Percentiles rank a stretch among this genome's conserved stretches.
Conservation (phyloP, 2,113 vertebrate species). For the Mus spicilegus region DNA sequence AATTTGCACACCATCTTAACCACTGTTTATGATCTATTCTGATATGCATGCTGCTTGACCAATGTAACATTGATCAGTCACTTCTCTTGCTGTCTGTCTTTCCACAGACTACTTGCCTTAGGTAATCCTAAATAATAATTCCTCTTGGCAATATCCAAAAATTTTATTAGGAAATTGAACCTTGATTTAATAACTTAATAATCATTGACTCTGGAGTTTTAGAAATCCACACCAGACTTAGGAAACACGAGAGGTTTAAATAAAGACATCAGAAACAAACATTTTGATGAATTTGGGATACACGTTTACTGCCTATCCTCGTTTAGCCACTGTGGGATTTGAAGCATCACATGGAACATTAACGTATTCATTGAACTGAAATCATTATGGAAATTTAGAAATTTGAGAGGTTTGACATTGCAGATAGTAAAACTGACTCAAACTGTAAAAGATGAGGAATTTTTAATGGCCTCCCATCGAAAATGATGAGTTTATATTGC, state of each 20-base stretch:
- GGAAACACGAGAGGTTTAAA: background rate
- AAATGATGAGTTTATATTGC: constrained; percentile 70
- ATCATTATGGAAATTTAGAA: constrained; percentile 66
- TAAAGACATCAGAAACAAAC: constrained; percentile 29
- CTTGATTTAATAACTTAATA: background rate
- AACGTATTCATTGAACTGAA: constrained; percentile 54
- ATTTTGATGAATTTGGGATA: constrained; percentile 6
- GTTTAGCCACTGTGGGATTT: background rate
- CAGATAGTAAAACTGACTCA: constrained; percentile 66
- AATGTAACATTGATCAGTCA: background rate
- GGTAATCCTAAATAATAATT: constrained; percentile 10
- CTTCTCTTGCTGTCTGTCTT: background rate
- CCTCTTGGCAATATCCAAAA: background rate
- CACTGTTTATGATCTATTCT: background rate
- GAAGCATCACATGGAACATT: constrained; percentile 37
- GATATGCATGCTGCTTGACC: background rate
- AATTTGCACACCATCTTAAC: background rate
- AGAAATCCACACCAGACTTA: constrained; percentile 4
- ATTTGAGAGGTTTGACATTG: constrained; percentile 64
- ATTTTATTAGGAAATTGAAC: background rate
- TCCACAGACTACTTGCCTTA: background rate
- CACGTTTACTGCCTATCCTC: background rate
- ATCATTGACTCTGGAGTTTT: background rate
- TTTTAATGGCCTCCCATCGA: constrained; percentile 58
- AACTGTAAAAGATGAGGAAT: constrained; percentile 55